A percentile compares a stretch with the other conserved stretches of the same genome.
phyloP scores from a whole-genome alignment of 2,797 vertebrate species.

The Setipinna tenuifilis region DNA sequence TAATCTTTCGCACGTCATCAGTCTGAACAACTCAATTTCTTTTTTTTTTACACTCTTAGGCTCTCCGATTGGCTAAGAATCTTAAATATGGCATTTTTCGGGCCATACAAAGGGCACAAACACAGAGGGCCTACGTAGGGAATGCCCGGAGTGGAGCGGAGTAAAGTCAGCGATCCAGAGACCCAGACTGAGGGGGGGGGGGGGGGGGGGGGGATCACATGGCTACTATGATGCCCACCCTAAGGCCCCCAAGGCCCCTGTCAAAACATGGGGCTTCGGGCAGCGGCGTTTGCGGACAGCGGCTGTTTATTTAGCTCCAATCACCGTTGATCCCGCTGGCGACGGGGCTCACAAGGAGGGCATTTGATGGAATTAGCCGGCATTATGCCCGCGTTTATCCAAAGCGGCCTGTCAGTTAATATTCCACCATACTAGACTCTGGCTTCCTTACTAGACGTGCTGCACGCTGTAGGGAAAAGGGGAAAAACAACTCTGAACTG shows the following conservation, averaged over 20 bases:
- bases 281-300: conserved; percentile 53
- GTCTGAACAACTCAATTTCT: not conserved
- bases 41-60: not conserved
- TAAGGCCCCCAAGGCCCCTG: conserved; percentile 61
- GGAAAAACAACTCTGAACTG: no score
- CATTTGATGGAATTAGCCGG: conserved; percentile 64
- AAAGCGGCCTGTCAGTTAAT: not conserved
- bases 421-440: not conserved
- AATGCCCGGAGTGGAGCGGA: not conserved
- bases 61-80: not conserved
- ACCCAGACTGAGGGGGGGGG: no score
- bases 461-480: no score
- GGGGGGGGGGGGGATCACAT: not conserved
- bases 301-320: conserved; percentile 66
- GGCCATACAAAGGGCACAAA: not conserved
- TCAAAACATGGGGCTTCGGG: conserved; percentile 60
- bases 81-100: not conserved
- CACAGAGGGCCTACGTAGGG: not conserved
- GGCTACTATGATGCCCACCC: conserved; percentile 32
- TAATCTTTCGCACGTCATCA: conserved; percentile 52
- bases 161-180: no score
- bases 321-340: conserved; percentile 61
- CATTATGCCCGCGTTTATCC: not conserved
- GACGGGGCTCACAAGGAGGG: conserved; percentile 60
- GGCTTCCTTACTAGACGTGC: no score